Base-by-base conservation (phyloP, 2,888 invertebrate genomes). In the Bugula neritina region DNA sequence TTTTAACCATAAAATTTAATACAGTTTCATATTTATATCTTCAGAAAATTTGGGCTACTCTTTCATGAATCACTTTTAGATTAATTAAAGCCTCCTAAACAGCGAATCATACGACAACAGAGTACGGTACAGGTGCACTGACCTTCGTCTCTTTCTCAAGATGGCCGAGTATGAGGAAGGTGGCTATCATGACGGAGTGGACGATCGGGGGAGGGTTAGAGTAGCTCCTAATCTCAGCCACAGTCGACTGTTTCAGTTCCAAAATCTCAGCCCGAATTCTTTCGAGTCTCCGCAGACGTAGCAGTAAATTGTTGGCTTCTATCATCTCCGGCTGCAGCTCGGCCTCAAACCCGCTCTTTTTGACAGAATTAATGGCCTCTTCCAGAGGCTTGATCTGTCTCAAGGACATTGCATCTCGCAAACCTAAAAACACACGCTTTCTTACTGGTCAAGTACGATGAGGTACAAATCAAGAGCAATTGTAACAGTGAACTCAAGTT, bases 71-170 rank as follows among this genome's bases (percentile, higher is more conserved):
- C n/a, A n/a, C n/a, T n/a, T n/a, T n/a, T n/a, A n/a, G n/a, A n/a
- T n/a, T n/a, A n/a, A n/a, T n/a, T n/a, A n/a, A n/a, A n/a, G n/a
- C n/a, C n/a, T n/a, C n/a, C n/a, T n/a, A n/a, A n/a, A n/a, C n/a
- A n/a, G n/a, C n/a, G n/a, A n/a, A n/a, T n/a, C n/a, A n/a, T n/a
- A n/a, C n/a, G n/a, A n/a, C n/a, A n/a, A n/a, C n/a, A n/a, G n/a
- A n/a, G n/a, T n/a, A n/a, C n/a, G n/a, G 23, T 13, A 27, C 57
- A 57, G 5, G 57, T 5, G 5, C 23, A 23, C 31, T 34, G 73
- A 82, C 83, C 80, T 80, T 80, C 3, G 80, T 82, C 73, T 82
- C 82, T 71, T 79, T 80, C 74, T 82, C 82, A 70, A 75, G 77
- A 73, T 81, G 79, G 0, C 82, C 82, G 23, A 82, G 76, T 54